Conservation (phyloP, 2,113 vertebrate genomes). For the Sula dactylatra region DNA sequence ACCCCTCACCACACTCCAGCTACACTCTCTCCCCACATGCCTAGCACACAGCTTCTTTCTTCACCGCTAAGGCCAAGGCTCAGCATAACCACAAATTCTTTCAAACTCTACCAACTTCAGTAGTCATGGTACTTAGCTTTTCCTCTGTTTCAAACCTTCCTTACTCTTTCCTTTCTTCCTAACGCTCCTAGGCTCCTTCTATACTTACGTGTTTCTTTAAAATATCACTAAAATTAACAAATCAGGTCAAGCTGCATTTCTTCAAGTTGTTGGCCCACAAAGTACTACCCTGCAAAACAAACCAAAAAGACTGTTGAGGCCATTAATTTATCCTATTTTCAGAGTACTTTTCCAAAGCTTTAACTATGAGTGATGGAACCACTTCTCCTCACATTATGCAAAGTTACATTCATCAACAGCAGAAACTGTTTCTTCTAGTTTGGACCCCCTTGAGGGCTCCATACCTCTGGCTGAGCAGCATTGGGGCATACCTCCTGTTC, state of each 20-base stretch:
- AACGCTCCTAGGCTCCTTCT: not conserved
- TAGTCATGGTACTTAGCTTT: not conserved
- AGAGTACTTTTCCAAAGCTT: not conserved
- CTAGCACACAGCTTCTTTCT: not conserved
- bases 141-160: not conserved
- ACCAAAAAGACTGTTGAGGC: not conserved
- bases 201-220: not conserved
- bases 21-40: not conserved
- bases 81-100: not conserved
- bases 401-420: not conserved
- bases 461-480: not conserved
- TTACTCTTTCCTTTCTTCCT: not conserved
- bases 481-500: too few species aligned
- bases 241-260: not conserved
- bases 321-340: not conserved
- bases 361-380: not conserved
- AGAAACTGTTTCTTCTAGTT: not conserved
- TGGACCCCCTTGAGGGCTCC: not conserved
- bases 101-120: not conserved
- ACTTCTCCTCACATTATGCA: not conserved
- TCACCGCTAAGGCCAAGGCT: not conserved
- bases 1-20: not conserved
- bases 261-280: not conserved
- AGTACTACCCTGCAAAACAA: not conserved
- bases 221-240: not conserved